Conservation (phyloP, 2,113 vertebrate species). For the Ifrita kowaldi region DNA sequence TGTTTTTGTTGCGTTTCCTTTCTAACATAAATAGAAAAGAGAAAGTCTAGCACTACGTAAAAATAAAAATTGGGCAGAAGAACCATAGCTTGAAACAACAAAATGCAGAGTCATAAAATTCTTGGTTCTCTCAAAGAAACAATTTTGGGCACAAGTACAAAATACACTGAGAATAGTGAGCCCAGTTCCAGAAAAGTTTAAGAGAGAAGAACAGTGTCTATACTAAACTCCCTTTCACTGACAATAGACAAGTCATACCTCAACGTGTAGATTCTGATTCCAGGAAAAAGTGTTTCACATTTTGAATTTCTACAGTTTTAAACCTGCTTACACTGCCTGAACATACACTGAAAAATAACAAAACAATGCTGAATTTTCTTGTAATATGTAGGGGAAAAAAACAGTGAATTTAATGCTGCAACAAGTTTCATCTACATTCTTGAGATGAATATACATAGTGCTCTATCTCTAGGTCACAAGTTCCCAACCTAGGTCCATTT, state of each 20-base stretch:
- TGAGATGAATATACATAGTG: background rate
- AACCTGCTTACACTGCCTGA: background rate
- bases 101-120: background rate
- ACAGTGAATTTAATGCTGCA: background rate
- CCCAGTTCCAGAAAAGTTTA: background rate
- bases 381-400: background rate
- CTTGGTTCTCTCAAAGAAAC: background rate
- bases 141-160: background rate
- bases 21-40: background rate
- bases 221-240: background rate
- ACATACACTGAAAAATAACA: background rate
- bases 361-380: background rate
- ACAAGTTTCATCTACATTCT: background rate
- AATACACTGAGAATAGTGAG: background rate
- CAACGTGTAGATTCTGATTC: background rate
- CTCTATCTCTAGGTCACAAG: background rate
- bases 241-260: background rate
- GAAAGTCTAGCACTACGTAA: background rate
- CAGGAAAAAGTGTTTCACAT: background rate
- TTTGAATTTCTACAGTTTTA: background rate
- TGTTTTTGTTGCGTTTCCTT: background rate
- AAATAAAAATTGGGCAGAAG: background rate
- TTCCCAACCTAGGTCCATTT: slow-evolving; percentile 26
- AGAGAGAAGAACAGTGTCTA: background rate
- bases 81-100: background rate